Evolutionary conservation across 2,797 vertebrate genomes (phyloP), one percentile per base, ranked within the genome.

Genomic region (Phrynocephalus forsythii): DNA sequence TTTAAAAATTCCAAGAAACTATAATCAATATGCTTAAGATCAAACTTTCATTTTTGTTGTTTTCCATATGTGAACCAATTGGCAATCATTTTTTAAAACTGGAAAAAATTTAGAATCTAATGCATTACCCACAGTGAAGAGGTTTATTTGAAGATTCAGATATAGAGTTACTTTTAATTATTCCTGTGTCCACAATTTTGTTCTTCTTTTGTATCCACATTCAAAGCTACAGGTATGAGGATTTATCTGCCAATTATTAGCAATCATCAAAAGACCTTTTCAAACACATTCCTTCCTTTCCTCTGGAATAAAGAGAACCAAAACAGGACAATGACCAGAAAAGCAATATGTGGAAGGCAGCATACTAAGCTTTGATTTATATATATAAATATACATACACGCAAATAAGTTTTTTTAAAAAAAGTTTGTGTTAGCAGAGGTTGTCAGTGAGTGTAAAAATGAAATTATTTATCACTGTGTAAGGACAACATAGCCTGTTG

Each of bases 141-240:
- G 18, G 63, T 82, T 6, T 52, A 50, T 92, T 89, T 87, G 87
- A 80, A 80, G 77, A 88, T 82, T 33, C 33, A 33, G 87, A 78
- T 2, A 79, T 92, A 26, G 79, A 82, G 2, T 60, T 92, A 91
- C 78, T 79, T 75, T 48, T 91, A 94, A 90, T 86, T 75, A 73
- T 72, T 91, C 78, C 87, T 92, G 76, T 91, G 90, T 90, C 88
- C 84, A 88, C 81, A 30, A 15, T 84, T 87, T 87, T 83, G 8
- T 50, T 92, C 93, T 93, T 77, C 33, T 68, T 87, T 88, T 73
- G 60, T 89, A 83, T 68, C 87, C 52, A 50, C 56, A 8, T 87
- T 93, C 90, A 92, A 92, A 93, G 86, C 75, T 86, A 92, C 82
- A 93, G 85, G 85, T 95, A 88, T 83, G 89, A 79, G 85, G 30